Evolutionary conservation across 2,888 invertebrate genomes (phyloP), one percentile per base, ranked within the genome.

Genomic region (Odontocerum albicorne): DNA sequence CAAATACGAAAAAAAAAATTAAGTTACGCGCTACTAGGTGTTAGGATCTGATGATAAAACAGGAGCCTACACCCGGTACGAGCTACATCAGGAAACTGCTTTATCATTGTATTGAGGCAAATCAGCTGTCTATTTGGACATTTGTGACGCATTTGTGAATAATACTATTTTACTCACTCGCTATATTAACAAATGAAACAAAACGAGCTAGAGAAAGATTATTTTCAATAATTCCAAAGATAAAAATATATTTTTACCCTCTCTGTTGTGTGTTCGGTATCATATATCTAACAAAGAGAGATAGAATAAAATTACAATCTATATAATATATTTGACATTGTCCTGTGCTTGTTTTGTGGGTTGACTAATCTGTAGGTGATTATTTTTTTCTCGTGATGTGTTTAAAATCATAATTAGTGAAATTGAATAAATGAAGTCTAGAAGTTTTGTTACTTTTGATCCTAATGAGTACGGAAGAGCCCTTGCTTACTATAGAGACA

Each of bases 401-500:
- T 55, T 45, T 55, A 40, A 31, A 16, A 27, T 40, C 27, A 49
- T 27, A 49, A 47, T 47, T 39, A 49, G 49, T 39, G 49, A 27
- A 36, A 47, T 33, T 20, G 69, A 75, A 74, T 77, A 77, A 75
- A 78, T 78, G 77, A 72, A 73, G 77, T 70, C 75, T 76, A 65
- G 72, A 70, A 72, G 69, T 71, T 72, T 68, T 67, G 66, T 65
- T 64, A 66, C 69, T 68, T 69, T 70, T 71, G 73, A 69, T 73
- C 73, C 79, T 79, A 73, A 82, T 80, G 79, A 80, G 79, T 77
- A 76, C 80, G 74, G 76, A 78, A 73, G 81, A 82, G 74, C 81
- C 81, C 69, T 80, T 83, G 66, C 75, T 83, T 70, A 77, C 77
- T 73, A 77, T 83, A 70, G 82, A 82, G 73, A 78, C 83, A 74